Conservation (phyloP, 2,888 invertebrate genomes). For the Amblyteles armatorius region DNA sequence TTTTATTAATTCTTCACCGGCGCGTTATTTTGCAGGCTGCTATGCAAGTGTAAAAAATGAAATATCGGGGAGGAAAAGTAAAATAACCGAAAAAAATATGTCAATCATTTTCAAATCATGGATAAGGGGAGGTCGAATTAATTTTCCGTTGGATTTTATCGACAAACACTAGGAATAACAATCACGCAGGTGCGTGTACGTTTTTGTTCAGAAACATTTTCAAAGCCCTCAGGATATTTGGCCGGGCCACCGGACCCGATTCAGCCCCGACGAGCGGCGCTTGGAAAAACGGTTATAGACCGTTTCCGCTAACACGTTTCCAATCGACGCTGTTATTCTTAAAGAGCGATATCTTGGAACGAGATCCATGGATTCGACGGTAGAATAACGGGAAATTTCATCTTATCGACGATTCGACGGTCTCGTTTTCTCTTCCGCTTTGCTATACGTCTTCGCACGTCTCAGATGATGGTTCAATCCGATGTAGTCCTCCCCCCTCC, state of each 20-base stretch:
- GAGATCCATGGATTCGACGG: constrained; percentile 24
- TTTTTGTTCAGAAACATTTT: not conserved
- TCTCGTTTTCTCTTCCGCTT: constrained; percentile 26
- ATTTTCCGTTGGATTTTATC: not conserved
- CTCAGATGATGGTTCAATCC: not conserved
- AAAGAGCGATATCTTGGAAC: constrained; percentile 30
- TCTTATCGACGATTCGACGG: constrained; percentile 21
- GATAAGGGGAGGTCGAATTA: not conserved
- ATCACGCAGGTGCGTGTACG: not conserved
- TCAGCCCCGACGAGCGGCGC: not conserved
- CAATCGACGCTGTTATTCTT: constrained; percentile 45
- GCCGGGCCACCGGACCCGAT: constrained; percentile 19
- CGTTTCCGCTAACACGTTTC: constrained; percentile 27
- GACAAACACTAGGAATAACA: not conserved
- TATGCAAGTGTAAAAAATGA: not conserved
- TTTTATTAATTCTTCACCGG: too few relatives aligned
- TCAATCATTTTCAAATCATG: not conserved
- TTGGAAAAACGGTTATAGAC: not conserved
- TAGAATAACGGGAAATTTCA: constrained; percentile 23
- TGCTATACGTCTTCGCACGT: not conserved
- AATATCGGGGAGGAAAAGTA: not conserved
- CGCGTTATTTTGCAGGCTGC: not conserved
- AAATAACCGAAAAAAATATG: not conserved
- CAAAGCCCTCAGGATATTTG: constrained; percentile 15
- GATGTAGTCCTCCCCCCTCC: not conserved